A percentile compares a stretch with the other conserved stretches of the same genome.
phyloP scores from a whole-genome alignment of 2,113 vertebrate genomes.

The Erpornis zantholeuca region DNA sequence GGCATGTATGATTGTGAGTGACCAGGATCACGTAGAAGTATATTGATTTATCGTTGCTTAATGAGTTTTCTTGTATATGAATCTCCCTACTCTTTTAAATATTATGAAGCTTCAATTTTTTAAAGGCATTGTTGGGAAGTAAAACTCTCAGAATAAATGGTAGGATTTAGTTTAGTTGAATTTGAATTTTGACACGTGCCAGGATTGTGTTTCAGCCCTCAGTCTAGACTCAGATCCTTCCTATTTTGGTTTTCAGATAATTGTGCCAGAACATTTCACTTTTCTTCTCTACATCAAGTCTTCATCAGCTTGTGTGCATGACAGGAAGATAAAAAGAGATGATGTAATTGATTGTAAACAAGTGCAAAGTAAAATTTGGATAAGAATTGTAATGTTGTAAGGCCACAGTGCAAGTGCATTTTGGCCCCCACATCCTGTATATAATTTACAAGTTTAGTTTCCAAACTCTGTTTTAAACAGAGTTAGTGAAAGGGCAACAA shows the following conservation, averaged over 20 bases:
- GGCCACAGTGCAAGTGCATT: background rate
- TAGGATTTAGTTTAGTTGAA: background rate
- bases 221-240: background rate
- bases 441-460: background rate
- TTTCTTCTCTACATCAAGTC: background rate
- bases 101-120: background rate
- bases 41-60: background rate
- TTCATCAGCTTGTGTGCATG: background rate
- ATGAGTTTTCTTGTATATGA: background rate
- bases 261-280: background rate
- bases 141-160: background rate
- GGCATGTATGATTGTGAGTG: background rate
- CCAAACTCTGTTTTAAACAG: background rate
- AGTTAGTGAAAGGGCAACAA: background rate
- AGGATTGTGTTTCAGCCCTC: background rate
- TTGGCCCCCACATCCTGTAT: background rate
- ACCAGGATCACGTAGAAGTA: background rate
- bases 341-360: background rate
- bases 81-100: background rate
- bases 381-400: background rate
- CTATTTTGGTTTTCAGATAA: background rate
- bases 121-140: background rate
- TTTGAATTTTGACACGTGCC: background rate
- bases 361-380: background rate
- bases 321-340: background rate